Evolutionary conservation across 2,113 vertebrate species (phyloP).

Genomic region (Irena cyanogastra): DNA sequence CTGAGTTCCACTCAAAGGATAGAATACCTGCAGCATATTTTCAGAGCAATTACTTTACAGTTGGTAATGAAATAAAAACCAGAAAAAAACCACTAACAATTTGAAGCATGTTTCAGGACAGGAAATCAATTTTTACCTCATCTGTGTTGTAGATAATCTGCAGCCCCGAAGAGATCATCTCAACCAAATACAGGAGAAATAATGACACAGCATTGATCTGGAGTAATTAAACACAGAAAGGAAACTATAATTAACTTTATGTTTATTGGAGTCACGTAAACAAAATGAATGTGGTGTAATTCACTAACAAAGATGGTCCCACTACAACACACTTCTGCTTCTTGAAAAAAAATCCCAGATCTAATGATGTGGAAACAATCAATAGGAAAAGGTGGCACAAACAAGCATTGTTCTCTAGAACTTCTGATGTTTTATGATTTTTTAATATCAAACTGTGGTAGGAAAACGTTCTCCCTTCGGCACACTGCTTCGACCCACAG

Average conservation of each 20-base stretch:
- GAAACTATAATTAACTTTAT: neutral
- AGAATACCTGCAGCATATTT: neutral
- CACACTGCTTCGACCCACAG: neutral
- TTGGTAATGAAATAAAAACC: neutral
- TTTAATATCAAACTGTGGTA: neutral
- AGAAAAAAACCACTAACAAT: neutral
- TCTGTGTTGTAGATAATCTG: slow-evolving; percentile 99
- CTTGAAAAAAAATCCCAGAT: neutral
- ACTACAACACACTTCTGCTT: neutral
- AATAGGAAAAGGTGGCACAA: neutral
- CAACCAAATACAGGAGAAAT: slow-evolving; percentile 94
- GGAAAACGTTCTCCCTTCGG: neutral
- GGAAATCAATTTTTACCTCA: slow-evolving; percentile 78
- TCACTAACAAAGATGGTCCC: neutral
- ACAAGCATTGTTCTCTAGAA: neutral
- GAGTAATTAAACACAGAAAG: slow-evolving; percentile 35
- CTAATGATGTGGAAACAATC: neutral
- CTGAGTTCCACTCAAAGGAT: neutral
- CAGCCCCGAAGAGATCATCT: slow-evolving; percentile 96
- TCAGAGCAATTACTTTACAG: neutral
- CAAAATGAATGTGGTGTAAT: neutral
- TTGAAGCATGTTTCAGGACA: neutral
- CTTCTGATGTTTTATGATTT: neutral
- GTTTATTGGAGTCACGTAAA: neutral
- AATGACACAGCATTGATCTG: slow-evolving; percentile 93